Conservation (phyloP, 2,797 vertebrate genomes). For the Urophycis tenuis region DNA sequence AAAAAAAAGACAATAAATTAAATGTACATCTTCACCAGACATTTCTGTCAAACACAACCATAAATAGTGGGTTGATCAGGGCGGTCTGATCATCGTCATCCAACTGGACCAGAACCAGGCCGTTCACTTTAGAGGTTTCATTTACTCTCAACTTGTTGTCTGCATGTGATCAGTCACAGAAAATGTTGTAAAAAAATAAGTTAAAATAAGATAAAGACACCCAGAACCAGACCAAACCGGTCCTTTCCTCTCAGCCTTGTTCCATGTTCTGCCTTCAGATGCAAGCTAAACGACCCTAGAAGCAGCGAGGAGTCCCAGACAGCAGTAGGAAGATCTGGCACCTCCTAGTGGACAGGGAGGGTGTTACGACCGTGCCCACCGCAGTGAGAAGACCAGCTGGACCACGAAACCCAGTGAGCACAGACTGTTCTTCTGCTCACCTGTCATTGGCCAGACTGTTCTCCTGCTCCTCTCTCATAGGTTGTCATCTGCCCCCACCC, state of each 20-base stretch:
- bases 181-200: not conserved
- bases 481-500: not conserved
- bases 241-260: not conserved
- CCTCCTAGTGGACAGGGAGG: not conserved
- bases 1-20: conserved; percentile 31
- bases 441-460: not conserved
- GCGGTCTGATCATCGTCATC: no score
- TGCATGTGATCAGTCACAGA: not conserved
- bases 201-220: no score
- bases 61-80: not conserved
- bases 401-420: not conserved
- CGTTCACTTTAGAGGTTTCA: not conserved
- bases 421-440: not conserved
- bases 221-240: no score
- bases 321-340: not conserved
- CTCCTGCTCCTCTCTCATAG: not conserved
- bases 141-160: not conserved
- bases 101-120: no score
- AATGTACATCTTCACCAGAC: conserved; percentile 15
- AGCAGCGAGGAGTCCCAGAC: not conserved
- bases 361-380: not conserved
- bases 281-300: not conserved
- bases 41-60: not conserved
- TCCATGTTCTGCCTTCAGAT: not conserved
- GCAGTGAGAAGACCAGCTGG: not conserved